Base-by-base conservation (phyloP, 2,888 invertebrate genomes). In the Doris montereyensis region DNA sequence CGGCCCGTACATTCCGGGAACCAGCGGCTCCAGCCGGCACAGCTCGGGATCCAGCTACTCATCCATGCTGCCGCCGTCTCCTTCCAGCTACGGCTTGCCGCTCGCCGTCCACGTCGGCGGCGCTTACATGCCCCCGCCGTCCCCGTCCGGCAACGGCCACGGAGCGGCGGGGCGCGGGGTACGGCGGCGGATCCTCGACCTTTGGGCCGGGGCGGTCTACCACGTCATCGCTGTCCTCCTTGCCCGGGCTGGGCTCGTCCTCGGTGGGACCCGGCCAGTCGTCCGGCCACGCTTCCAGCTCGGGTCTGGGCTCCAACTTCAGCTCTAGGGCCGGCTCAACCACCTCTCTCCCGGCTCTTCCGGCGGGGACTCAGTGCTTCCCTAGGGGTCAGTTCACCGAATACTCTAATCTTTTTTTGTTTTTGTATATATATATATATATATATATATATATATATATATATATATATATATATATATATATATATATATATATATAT, bases 261-360 rank as follows among this genome's bases (percentile, higher is more conserved):
- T 41, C 52, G 52, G 17, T 10, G 73, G 68, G 17, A 68, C 34
- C 0, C 68, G 62, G 17, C 74, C 74, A 1, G 67, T 32, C 28
- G 21, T 79, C 79, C 21, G 70, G 75, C 2, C 13, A 70, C 52
- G 28, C 75, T 13, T 79, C 79, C 0, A 79, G 79, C 71, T 79
- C 79, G 2, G 79, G 79, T 13, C 60, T 68, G 10, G 79, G 79
- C 21, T 75, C 75, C 17, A 70, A 35, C 1, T 79, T 75, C 75
- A 79, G 79, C 30, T 79, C 79, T 17, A 17, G 79, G 41, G 17
- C 79, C 24, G 74, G 75, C 10, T 79, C 79, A 10, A 79, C 79
- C 2, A 58, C 70, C 1, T 79, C 79, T 0, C 60, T 79, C 60
- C 75, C 79, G 0, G 75, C 74, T 57, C 68, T 74, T 1, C 24